These are phyloP conservation scores for Cygnus olor DNA, from an alignment of 2,797 vertebrate species.

Conservation along the genomic window DNA sequence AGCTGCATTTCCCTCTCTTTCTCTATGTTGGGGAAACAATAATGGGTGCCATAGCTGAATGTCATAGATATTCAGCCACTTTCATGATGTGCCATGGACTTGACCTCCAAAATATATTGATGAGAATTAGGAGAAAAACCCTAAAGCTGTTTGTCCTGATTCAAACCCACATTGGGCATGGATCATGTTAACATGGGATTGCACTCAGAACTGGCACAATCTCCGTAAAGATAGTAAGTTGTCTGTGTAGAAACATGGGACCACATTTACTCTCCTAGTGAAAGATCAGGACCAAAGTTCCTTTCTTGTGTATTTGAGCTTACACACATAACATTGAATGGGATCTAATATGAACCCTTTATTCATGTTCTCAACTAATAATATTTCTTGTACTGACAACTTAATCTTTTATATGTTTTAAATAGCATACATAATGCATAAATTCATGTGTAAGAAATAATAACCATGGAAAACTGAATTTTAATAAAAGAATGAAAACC, in stretches of 20 bases:
- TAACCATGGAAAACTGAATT: constrained; percentile 41
- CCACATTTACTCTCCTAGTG: background rate
- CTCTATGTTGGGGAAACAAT: background rate
- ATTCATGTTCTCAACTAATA: constrained; percentile 37
- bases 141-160: background rate
- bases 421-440: constrained; percentile 40
- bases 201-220: accelerated
- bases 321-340: background rate
- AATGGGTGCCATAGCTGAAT: constrained; percentile 1
- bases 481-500: constrained; percentile 5
- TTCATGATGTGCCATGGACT: background rate
- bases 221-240: background rate
- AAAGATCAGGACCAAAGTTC: background rate
- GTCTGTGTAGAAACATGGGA: background rate
- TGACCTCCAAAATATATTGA: background rate
- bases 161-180: background rate
- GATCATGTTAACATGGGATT: background rate
- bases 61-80: background rate
- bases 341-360: background rate
- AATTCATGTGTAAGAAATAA: constrained; percentile 11
- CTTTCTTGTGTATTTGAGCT: background rate
- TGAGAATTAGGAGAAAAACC: background rate
- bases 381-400: background rate
- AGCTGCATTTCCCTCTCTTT: constrained; percentile 12
- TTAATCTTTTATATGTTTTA: constrained; percentile 22